Evolutionary conservation across 2,113 vertebrate genomes (phyloP).

Genomic region (Alethe diademata): DNA sequence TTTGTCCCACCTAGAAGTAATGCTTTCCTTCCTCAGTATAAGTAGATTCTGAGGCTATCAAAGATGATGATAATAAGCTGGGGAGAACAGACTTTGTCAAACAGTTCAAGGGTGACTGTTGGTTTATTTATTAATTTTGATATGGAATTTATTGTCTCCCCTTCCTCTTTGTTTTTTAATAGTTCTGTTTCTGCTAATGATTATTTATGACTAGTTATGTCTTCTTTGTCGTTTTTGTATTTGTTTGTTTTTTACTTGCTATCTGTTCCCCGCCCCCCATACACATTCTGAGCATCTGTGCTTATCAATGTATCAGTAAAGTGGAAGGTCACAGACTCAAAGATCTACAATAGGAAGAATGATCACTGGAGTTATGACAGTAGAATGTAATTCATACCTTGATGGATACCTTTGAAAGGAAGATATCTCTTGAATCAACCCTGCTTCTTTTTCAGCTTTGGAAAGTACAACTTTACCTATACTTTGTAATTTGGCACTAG

Average conservation of each 20-base stretch:
- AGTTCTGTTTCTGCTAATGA: background rate
- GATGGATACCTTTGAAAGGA: background rate
- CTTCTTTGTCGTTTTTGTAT: too few species aligned
- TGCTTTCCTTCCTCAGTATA: background rate
- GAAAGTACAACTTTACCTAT: background rate
- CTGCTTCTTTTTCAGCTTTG: background rate
- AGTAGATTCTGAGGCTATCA: background rate
- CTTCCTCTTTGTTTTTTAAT: accelerated
- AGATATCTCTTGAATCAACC: background rate
- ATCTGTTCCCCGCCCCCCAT: accelerated
- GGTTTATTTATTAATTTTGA: background rate
- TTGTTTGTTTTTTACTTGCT: background rate
- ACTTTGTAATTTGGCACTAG: background rate
- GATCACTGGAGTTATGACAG: background rate
- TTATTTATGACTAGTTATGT: background rate
- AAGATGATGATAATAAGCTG: background rate
- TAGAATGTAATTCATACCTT: background rate
- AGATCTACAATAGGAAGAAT: background rate
- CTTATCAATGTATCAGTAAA: background rate
- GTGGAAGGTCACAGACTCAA: background rate
- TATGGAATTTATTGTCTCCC: background rate
- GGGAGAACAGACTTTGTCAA: background rate
- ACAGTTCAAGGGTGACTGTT: background rate
- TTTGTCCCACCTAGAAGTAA: background rate
- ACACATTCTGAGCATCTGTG: background rate